Conservation (phyloP, 2,888 invertebrate species). For the Ophion ellenae region DNA sequence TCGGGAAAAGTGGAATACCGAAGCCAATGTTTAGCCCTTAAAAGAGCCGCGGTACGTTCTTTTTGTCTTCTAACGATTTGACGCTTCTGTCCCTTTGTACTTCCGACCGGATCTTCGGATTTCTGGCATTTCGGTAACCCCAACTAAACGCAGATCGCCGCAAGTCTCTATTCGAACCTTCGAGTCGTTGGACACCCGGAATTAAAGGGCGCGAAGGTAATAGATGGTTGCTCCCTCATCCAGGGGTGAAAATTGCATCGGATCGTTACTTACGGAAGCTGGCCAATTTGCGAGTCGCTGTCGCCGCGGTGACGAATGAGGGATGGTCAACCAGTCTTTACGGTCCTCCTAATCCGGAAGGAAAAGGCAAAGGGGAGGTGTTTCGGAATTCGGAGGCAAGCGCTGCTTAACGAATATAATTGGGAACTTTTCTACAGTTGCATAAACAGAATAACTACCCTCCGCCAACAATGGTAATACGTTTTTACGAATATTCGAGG, state of each 20-base stretch:
- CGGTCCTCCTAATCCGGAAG: slow-evolving; percentile 28
- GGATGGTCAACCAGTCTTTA: slow-evolving; percentile 52
- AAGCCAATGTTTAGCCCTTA: background rate
- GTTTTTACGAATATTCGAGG: slow-evolving; percentile 6
- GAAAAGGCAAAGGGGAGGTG: slow-evolving; percentile 19
- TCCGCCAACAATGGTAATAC: background rate
- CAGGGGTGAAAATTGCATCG: slow-evolving; percentile 10
- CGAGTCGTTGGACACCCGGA: slow-evolving; percentile 56
- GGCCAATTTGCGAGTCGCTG: slow-evolving; percentile 20
- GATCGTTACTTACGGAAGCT: slow-evolving; percentile 17
- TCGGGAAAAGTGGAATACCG: slow-evolving; percentile 17
- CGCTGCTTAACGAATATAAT: background rate
- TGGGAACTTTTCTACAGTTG: background rate
- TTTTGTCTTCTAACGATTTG: slow-evolving; percentile 42
- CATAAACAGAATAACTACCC: background rate
- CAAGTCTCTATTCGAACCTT: slow-evolving; percentile 36
- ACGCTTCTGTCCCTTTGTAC: slow-evolving; percentile 39
- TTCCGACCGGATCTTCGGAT: slow-evolving; percentile 58
- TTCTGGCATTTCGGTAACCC: slow-evolving; percentile 3
- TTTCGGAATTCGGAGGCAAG: background rate
- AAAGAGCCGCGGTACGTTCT: slow-evolving; percentile 20
- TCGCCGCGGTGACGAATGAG: slow-evolving; percentile 60
- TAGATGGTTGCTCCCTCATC: slow-evolving; percentile 45
- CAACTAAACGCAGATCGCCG: slow-evolving; percentile 8
- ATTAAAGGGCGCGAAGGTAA: slow-evolving; percentile 66